phyloP scores from a whole-genome alignment of 2,888 invertebrate species.

The Acrobasis repandana region DNA sequence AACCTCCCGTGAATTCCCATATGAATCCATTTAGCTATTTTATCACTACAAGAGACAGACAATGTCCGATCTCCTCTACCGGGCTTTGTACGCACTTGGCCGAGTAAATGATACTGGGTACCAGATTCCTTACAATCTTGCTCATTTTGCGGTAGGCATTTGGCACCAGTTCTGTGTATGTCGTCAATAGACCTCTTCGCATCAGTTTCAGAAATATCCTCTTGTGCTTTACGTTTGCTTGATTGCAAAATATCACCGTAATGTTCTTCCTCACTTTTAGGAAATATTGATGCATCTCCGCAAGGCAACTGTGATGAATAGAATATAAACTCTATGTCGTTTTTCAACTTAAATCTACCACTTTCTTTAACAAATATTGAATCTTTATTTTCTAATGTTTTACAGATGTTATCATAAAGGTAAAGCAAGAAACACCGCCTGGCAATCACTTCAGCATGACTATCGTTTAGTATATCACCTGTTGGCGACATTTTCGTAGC shows the following conservation, averaged over 20 bases:
- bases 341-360: constrained; percentile 75
- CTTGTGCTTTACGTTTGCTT: constrained; percentile 47
- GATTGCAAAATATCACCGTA: constrained; percentile 54
- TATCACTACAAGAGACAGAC: constrained; percentile 97
- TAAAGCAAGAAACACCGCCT: constrained; percentile 92
- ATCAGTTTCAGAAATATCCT: constrained; percentile 40
- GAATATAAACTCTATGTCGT: constrained; percentile 88
- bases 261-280: constrained; percentile 67
- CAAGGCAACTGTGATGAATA: constrained; percentile 95
- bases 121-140: constrained; percentile 85
- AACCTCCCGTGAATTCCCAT: constrained; percentile 93
- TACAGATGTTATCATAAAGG: constrained; percentile 85
- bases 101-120: constrained; percentile 85
- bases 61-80: constrained; percentile 94
- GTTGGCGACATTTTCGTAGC: constrained; percentile 83
- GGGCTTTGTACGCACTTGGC: constrained; percentile 92
- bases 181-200: constrained; percentile 49
- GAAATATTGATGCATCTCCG: constrained; percentile 95
- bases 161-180: constrained; percentile 94
- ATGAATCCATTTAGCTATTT: constrained; percentile 94
- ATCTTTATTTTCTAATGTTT: constrained; percentile 48
- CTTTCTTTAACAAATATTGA: constrained; percentile 57
- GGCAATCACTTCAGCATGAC: constrained; percentile 95
- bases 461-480: constrained; percentile 92
- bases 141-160: constrained; percentile 83